phyloP scores from a whole-genome alignment of 2,888 invertebrate genomes.

The Helobdella robusta region DNA sequence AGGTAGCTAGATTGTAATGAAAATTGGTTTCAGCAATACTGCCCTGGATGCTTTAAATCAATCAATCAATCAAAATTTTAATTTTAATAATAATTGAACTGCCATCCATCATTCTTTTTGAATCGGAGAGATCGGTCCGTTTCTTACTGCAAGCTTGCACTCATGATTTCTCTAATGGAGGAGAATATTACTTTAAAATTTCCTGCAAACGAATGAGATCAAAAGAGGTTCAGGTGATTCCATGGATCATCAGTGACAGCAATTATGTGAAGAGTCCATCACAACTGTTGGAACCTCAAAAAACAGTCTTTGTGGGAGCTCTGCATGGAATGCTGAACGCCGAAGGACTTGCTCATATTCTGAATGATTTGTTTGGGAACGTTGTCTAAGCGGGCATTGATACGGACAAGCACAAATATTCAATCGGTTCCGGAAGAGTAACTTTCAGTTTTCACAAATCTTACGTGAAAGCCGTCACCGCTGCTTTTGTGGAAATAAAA shows the following conservation, averaged over 20 bases:
- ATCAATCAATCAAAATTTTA: too few relatives aligned
- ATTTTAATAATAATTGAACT: too few relatives aligned
- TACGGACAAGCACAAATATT: conserved; percentile 90
- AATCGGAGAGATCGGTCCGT: conserved; percentile 82
- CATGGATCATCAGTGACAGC: conserved; percentile 87
- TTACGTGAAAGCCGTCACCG: conserved; percentile 85
- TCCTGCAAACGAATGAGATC: conserved; percentile 71
- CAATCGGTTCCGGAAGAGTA: conserved; percentile 92
- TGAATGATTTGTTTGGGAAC: conserved; percentile 89
- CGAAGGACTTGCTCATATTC: conserved; percentile 78
- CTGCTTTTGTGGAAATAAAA: conserved; percentile 85
- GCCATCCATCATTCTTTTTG: conserved; percentile 85
- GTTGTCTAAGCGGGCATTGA: conserved; percentile 76
- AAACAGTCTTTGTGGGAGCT: conserved; percentile 82
- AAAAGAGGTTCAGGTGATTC: conserved; percentile 93
- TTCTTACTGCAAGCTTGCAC: conserved; percentile 73
- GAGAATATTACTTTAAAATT: conserved; percentile 81
- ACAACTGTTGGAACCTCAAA: conserved; percentile 62
- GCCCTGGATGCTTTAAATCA: too few relatives aligned
- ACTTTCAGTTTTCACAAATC: conserved; percentile 84
- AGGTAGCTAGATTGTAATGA: too few relatives aligned
- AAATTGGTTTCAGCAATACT: too few relatives aligned
- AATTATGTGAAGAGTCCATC: conserved; percentile 59
- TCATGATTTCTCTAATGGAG: conserved; percentile 61
- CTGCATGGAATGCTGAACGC: conserved; percentile 83